A percentile compares a stretch with the other conserved stretches of the same genome.
phyloP scores from a whole-genome alignment of 2,797 vertebrate species.

The Heteromormyrus szaboi region DNA sequence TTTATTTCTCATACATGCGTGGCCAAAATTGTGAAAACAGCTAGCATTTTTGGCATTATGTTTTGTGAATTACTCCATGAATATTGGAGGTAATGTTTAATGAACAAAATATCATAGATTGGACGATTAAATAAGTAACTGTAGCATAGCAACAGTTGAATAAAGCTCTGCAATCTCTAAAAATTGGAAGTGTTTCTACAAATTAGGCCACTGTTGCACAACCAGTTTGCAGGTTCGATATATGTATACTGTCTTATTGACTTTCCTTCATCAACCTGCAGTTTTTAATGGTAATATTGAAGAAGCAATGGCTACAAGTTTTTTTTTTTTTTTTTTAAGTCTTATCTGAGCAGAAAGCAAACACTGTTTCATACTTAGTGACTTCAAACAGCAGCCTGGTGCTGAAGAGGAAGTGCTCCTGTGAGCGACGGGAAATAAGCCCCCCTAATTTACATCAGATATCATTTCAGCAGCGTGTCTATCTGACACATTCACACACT shows the following conservation, averaged over 20 bases:
- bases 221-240: background rate
- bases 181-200: background rate
- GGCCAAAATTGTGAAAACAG: background rate
- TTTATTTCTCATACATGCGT: background rate
- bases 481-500: background rate
- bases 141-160: background rate
- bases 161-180: background rate
- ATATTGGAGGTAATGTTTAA: background rate
- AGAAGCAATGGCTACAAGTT: background rate
- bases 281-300: background rate
- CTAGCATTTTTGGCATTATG: background rate
- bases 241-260: background rate
- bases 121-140: background rate
- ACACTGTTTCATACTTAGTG: background rate
- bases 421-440: background rate
- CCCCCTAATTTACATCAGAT: slow-evolving; percentile 1
- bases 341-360: background rate
- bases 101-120: background rate
- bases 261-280: background rate
- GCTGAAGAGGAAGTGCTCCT: background rate
- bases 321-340: background rate
- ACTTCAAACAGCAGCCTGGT: background rate
- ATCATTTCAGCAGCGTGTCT: background rate
- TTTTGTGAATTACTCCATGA: background rate
- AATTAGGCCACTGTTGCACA: background rate